Base-by-base conservation (phyloP, 2,888 invertebrate genomes). In the Drosophila anomalipes region DNA sequence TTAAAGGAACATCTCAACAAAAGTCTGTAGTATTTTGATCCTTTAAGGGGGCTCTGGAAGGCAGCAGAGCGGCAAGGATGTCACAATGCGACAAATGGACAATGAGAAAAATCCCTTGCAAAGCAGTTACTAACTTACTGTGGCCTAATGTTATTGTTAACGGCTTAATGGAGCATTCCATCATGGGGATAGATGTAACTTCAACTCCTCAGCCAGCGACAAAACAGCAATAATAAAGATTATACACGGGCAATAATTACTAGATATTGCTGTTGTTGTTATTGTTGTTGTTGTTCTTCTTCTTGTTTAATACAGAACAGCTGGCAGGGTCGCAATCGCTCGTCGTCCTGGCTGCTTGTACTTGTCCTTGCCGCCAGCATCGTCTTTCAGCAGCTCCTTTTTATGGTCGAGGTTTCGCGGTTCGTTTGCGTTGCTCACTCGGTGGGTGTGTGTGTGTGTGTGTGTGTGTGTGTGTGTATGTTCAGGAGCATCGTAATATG, bases 161-260 rank as follows among this genome's bases (percentile, higher is more conserved):
- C 90, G 82, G 90, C 89, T 90, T 90, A 87, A 88, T 90, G 83
- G 90, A 83, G 88, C 88, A 82, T 86, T 90, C 79, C 82, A 79
- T 88, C 88, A 80, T 77, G 74, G 65, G 68, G 41, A 72, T 30
- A 49, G 73, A 75, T 82, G 64, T 77, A 77, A 81, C 65, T 77
- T 68, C 52, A 65, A 35, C 66, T 63, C 28, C 57, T 60, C 77
- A 58, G 28, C 65, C 26, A 61, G 52, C 35, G 59, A 80, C 81
- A 64, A 79, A 83, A 88, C 73, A 85, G 86, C 83, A 82, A 89
- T 89, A 87, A 86, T 89, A 89, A 89, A 77, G 86, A 88, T 88
- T 86, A 89, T 86, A 86, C 90, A 87, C 86, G 86, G 88, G 76
- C 89, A 86, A 90, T 86, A 86, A 86, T 86, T 86, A 90, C 86